Evolutionary conservation across 2,113 vertebrate genomes (phyloP).

Genomic region (Pomatorhinus ruficollis): DNA sequence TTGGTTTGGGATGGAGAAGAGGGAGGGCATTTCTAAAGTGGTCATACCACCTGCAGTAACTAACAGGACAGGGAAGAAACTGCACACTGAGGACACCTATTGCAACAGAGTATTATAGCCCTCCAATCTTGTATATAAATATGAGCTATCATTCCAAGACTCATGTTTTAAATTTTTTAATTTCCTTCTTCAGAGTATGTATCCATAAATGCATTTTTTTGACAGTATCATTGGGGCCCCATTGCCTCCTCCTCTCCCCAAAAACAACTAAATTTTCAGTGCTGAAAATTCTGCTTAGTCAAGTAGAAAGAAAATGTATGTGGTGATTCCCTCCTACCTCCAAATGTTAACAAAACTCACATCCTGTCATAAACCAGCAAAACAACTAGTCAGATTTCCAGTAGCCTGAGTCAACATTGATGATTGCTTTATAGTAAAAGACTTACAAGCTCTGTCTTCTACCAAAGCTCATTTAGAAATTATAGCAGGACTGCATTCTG

Average conservation of each 20-base stretch:
- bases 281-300: constrained; percentile 9
- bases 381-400: constrained; percentile 42
- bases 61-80: not conserved
- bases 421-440: constrained; percentile 27
- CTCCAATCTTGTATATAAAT: constrained; percentile 6
- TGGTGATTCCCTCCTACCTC: not conserved
- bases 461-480: constrained; percentile 20
- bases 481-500: not conserved
- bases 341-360: constrained; percentile 15
- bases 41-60: not conserved
- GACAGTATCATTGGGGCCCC: not conserved
- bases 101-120: constrained; percentile 33
- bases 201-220: not conserved
- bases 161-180: not conserved
- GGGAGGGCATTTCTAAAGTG: not conserved
- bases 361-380: not conserved
- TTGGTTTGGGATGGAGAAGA: not conserved
- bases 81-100: constrained; percentile 41
- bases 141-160: not conserved
- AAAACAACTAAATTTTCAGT: not conserved
- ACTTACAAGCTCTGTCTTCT: not conserved
- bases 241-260: constrained; percentile 48
- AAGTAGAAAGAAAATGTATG: constrained; percentile 17
- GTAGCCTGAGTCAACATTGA: constrained; percentile 33
- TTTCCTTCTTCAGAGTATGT: not conserved